A percentile compares a stretch with the other conserved stretches of the same genome.
phyloP scores from a whole-genome alignment of 2,888 invertebrate genomes.

The Stenodema calcarata region DNA sequence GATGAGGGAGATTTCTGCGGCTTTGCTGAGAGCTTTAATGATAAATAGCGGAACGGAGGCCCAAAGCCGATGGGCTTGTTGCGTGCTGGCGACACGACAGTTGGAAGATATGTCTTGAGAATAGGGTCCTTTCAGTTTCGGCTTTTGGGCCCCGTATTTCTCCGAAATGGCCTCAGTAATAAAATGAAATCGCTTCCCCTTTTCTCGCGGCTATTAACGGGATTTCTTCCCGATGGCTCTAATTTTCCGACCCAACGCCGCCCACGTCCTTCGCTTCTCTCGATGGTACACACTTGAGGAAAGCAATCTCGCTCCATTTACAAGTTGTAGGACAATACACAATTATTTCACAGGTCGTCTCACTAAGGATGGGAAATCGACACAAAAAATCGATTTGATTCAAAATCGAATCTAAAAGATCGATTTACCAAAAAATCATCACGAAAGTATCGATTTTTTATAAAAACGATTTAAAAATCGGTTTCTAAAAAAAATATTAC shows the following conservation, averaged over 20 bases:
- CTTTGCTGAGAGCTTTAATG: background rate
- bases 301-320: no score
- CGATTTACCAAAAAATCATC: no score
- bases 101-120: background rate
- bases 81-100: conserved; percentile 9
- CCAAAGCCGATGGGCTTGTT: background rate
- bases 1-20: background rate
- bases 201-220: background rate
- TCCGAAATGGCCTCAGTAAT: background rate
- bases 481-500: no score
- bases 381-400: no score
- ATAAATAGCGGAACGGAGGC: background rate
- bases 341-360: no score
- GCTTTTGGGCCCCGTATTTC: background rate
- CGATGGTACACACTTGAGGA: no score
- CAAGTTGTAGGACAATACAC: no score
- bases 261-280: background rate
- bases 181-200: conserved; percentile 12
- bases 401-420: no score
- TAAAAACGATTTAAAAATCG: no score
- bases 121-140: conserved; percentile 7
- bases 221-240: background rate
- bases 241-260: conserved; percentile 7
- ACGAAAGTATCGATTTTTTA: no score
- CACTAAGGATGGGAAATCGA: no score